Evolutionary conservation across 1,140 invertebrate species (phyloP), one percentile per base, ranked within the genome.

Genomic region (Venustaconcha ellipsiformis): DNA sequence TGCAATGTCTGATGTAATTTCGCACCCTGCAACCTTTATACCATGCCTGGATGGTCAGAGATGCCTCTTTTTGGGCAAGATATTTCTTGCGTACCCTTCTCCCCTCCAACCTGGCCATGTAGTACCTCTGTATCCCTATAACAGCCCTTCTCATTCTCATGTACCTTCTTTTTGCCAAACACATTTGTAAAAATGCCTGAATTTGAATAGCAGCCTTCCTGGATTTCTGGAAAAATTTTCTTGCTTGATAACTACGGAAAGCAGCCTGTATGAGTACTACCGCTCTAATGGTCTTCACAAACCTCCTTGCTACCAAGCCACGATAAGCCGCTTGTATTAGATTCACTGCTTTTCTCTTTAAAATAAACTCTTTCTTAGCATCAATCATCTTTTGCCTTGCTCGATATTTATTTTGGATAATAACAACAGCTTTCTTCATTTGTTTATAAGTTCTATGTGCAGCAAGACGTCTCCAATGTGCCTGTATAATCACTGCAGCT

Each of bases 261-360:
- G 69, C 72, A 23, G 75, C 69, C 74, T 82, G 81, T n/a, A 82
- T 76, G 15, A 63, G 67, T n/a, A 72, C 65, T 2, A 64, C 77
- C 55, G 77, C 68, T 48, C 60, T 65, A 17, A 72, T 69, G 23
- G 58, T 57, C 14, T 70, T 57, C 48, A 62, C 23, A 30, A 59
- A 75, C 58, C 78, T 57, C 66, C 74, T 62, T 60, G 67, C 63
- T 62, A 18, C 37, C 37, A 48, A 48, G 55, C 37, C 72, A 70
- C 76, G 71, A 37, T 75, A 71, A 23, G 15, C 55, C 20, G 67
- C 67, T 55, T 78, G 74, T 20, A 80, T 74, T 37, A 60, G 20
- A n/a, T 70, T 57, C 56, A 67, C 67, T n/a, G 77, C 70, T 20
- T 65, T 37, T 1, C 55, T 15, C 26, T 73, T 64, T 11, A 23